Evolutionary conservation across 2,888 invertebrate genomes (phyloP), one percentile per base, ranked within the genome.

Genomic region (Apodemia mormo): DNA sequence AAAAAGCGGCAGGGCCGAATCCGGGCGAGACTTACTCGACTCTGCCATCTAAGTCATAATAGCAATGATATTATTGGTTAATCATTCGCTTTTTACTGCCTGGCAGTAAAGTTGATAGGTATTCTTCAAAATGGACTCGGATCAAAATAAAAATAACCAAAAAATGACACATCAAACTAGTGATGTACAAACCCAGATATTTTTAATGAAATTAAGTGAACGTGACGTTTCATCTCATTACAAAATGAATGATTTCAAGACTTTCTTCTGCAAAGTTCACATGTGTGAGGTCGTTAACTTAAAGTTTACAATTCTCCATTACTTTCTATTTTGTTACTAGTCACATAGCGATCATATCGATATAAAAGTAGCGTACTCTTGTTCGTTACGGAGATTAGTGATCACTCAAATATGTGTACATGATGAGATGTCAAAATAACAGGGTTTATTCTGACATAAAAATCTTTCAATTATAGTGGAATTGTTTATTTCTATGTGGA

Each of bases 291-390:
- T 58, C 58, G 30, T 58, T 58, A 58, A 58, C 58, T 58, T 54
- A 54, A 54, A 54, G 54, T 54, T 30, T 58, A 58, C 58, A 58
- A 58, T 30, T 58, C 58, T 58, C 29, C 58, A 54, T 22, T 54
- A 58, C 58, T 58, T 58, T 58, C 58, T 58, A 58, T 29, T 58
- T 30, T 54, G 54, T n/a, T 22, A 9, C 30, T 30, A 58, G 58
- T 58, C 58, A 58, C 58, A 58, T 58, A 10, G 58, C 58, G 58
- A 58, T 58, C 58, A 30, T 58, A 58, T 58, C 58, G 30, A 58
- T 56, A 29, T 58, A 58, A 54, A 22, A 30, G 58, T 58, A 12
- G 58, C 12, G 58, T 58, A 58, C 30, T 58, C 58, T 58, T 12
- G 29, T 58, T 58, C 29, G 58, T 58, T 30, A 30, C 58, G 30